A percentile compares a stretch with the other conserved stretches of the same genome.
phyloP scores from a whole-genome alignment of 1,140 invertebrate species.

The Sycophaga agraensis region DNA sequence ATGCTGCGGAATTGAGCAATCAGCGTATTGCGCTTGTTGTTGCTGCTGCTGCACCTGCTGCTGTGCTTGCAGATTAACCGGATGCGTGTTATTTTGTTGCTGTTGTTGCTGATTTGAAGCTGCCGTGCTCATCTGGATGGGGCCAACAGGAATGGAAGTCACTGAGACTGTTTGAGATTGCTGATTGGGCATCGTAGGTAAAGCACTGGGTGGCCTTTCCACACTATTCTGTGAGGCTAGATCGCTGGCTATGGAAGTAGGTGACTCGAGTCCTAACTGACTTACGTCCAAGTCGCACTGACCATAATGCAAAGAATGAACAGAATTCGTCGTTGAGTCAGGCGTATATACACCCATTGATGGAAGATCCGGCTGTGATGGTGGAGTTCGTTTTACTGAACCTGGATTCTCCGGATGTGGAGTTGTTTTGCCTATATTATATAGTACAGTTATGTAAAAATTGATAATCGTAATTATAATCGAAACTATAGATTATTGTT shows the following conservation, averaged over 20 bases:
- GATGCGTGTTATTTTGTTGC: slow-evolving; percentile 29
- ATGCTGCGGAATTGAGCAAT: background rate
- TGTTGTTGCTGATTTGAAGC: background rate
- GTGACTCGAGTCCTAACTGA: slow-evolving; percentile 82
- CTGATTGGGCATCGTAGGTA: slow-evolving; percentile 45
- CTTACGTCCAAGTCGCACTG: slow-evolving; percentile 81
- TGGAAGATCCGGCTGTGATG: slow-evolving; percentile 65
- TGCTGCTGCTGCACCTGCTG: slow-evolving; percentile 38
- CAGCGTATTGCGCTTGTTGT: slow-evolving; percentile 40
- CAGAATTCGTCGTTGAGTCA: slow-evolving; percentile 82
- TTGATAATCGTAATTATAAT: no score
- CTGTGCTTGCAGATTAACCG: slow-evolving; percentile 16
- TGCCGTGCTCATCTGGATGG: slow-evolving; percentile 1
- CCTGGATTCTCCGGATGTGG: slow-evolving; percentile 60
- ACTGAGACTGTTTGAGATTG: slow-evolving; percentile 5
- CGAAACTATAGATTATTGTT: no score
- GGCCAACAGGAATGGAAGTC: background rate
- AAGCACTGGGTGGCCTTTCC: slow-evolving; percentile 60
- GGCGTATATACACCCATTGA: slow-evolving; percentile 82
- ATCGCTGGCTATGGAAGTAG: slow-evolving; percentile 83
- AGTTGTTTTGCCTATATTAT: slow-evolving; percentile 54
- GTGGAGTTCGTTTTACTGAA: slow-evolving; percentile 61
- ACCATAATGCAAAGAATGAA: slow-evolving; percentile 77
- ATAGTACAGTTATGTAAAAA: no score
- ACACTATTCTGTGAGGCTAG: slow-evolving; percentile 76